These are phyloP conservation scores for Polydrusus tereticollis DNA, from an alignment of 2,888 invertebrate genomes.

Conservation along the genomic window DNA sequence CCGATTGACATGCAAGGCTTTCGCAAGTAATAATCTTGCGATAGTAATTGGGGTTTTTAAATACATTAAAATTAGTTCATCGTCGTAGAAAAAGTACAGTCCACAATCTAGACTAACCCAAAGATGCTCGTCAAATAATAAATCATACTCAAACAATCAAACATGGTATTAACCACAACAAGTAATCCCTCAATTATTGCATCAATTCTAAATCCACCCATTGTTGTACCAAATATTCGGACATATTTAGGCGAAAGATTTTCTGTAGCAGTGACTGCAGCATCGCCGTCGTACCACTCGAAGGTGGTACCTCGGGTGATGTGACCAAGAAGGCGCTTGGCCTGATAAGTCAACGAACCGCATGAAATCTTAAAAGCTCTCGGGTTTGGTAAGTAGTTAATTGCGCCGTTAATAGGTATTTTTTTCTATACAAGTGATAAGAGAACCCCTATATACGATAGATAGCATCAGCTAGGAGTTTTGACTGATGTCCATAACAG, in stretches of 20 bases:
- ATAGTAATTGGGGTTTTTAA: too few relatives aligned
- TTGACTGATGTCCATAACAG: too few relatives aligned
- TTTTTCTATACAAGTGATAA: too few relatives aligned
- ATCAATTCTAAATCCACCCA: constrained; percentile 23
- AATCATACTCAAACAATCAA: too few relatives aligned
- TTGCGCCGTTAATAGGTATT: constrained; percentile 7
- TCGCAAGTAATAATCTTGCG: too few relatives aligned
- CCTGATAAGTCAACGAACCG: constrained; percentile 35
- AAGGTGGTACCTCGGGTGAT: constrained; percentile 24
- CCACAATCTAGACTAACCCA: too few relatives aligned
- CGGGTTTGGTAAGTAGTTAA: constrained; percentile 32
- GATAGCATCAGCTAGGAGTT: too few relatives aligned
- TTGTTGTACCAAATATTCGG: constrained; percentile 30
- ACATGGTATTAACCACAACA: not conserved
- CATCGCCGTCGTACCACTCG: constrained; percentile 33
- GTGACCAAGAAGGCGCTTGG: constrained; percentile 34
- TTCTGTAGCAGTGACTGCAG: constrained; percentile 35
- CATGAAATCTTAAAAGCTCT: constrained; percentile 19
- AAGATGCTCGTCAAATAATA: too few relatives aligned
- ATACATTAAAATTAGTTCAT: too few relatives aligned
- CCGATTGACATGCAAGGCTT: too few relatives aligned
- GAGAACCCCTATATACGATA: too few relatives aligned
- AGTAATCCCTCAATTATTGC: constrained; percentile 26
- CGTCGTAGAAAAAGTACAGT: too few relatives aligned
- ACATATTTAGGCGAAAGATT: constrained; percentile 39